A percentile compares a stretch with the other conserved stretches of the same genome.
phyloP scores from a whole-genome alignment of 2,888 invertebrate species.

The Tetropium fuscum region DNA sequence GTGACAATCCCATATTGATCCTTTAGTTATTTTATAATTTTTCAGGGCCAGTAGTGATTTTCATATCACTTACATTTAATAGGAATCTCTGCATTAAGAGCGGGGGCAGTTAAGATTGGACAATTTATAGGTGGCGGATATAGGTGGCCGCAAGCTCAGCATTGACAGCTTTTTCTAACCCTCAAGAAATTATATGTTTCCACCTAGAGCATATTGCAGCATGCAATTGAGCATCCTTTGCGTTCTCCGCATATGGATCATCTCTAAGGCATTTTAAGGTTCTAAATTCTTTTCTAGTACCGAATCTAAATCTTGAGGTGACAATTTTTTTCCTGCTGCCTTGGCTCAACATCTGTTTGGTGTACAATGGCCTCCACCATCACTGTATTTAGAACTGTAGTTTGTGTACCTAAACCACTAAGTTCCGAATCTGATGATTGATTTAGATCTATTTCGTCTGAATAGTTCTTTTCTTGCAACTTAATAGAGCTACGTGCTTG shows the following conservation, averaged over 20 bases:
- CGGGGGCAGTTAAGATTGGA: neutral
- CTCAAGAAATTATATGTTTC: neutral
- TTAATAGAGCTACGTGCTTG: no score
- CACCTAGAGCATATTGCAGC: slow-evolving; percentile 1
- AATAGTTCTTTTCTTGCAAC: no score
- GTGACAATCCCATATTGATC: no score
- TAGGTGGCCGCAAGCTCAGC: neutral
- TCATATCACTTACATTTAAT: neutral
- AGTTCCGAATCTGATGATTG: no score
- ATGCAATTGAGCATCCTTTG: neutral
- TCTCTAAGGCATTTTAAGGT: neutral
- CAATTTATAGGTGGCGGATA: slow-evolving; percentile 5
- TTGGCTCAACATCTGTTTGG: no score
- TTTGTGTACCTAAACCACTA: no score
- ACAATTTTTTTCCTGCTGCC: neutral
- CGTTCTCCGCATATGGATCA: neutral
- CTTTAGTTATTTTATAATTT: neutral
- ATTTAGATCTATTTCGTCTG: no score
- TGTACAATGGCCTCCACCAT: no score
- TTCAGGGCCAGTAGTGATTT: neutral
- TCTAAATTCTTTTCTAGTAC: neutral
- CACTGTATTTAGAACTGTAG: no score
- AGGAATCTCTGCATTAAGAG: neutral
- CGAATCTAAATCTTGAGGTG: neutral
- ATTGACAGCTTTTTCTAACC: neutral